These are phyloP conservation scores for Chymomyza fuscimana DNA, from an alignment of 2,888 invertebrate species.

Conservation along the genomic window DNA sequence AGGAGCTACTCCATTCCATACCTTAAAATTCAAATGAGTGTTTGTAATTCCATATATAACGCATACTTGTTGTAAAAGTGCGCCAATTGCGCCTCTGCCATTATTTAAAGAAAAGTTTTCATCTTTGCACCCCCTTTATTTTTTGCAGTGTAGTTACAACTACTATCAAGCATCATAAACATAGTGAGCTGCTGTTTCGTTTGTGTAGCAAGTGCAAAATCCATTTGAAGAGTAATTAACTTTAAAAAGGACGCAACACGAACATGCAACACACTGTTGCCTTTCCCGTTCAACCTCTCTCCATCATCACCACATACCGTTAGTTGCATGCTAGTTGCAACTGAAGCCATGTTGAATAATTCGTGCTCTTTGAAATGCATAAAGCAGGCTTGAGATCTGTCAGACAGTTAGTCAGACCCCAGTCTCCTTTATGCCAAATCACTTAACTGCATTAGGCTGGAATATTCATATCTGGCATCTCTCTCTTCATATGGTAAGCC, in stretches of 20 bases:
- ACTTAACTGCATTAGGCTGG: neutral
- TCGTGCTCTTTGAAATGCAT: neutral
- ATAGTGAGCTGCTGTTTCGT: neutral
- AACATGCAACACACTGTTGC: conserved; percentile 11
- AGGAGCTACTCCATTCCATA: too few relatives aligned
- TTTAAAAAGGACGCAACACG: conserved; percentile 34
- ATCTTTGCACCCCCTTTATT: conserved; percentile 18
- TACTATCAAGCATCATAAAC: neutral
- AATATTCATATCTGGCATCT: neutral
- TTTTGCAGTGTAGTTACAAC: neutral
- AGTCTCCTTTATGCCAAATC: neutral
- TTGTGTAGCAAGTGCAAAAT: conserved; percentile 40
- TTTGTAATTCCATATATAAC: too few relatives aligned
- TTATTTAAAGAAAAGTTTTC: neutral
- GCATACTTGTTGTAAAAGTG: too few relatives aligned
- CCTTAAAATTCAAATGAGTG: too few relatives aligned
- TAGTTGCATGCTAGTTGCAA: neutral
- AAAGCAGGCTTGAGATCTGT: neutral
- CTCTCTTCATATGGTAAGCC: neutral
- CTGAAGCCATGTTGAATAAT: neutral
- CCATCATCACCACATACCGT: neutral
- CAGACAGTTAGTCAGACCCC: neutral
- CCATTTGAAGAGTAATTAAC: conserved; percentile 64
- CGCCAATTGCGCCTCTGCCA: too few relatives aligned
- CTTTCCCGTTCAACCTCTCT: conserved; percentile 21